Evolutionary conservation across 2,113 vertebrate genomes (phyloP).

Genomic region (Oreamnos americanus): DNA sequence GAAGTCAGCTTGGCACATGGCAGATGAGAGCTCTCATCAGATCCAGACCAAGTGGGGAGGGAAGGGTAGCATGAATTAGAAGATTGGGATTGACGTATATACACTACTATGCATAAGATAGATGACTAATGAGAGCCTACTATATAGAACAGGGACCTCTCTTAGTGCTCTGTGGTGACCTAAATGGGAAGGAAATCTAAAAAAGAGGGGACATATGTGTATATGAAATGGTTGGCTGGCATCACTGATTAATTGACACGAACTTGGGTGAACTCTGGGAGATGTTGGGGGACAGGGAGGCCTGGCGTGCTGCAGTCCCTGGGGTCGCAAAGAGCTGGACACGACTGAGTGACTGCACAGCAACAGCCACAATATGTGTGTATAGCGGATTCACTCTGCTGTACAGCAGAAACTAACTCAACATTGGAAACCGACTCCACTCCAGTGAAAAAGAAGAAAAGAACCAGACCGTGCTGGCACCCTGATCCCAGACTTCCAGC

Average conservation of each 20-base stretch:
- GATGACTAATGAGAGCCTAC: background rate
- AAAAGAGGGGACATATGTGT: background rate
- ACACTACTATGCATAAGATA: background rate
- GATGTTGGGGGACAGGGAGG: background rate
- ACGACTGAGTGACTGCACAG: rapidly evolving
- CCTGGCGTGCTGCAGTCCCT: background rate
- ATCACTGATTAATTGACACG: background rate
- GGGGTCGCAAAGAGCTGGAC: background rate
- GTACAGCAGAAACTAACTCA: background rate
- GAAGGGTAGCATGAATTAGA: background rate
- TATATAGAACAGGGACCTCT: background rate
- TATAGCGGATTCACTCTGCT: background rate
- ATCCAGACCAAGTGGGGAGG: background rate
- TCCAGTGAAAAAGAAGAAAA: background rate
- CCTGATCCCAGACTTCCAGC: background rate
- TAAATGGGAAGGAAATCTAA: background rate
- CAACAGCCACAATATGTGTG: background rate
- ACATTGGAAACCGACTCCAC: rapidly evolving
- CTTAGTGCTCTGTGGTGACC: background rate
- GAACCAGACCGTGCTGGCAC: rapidly evolving
- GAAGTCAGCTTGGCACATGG: background rate
- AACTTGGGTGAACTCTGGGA: background rate
- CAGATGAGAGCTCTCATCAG: too few species aligned
- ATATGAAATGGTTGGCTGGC: background rate
- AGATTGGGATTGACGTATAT: background rate